Evolutionary conservation across 2,797 vertebrate genomes (phyloP).

Genomic region (Lutjanus campechanus): DNA sequence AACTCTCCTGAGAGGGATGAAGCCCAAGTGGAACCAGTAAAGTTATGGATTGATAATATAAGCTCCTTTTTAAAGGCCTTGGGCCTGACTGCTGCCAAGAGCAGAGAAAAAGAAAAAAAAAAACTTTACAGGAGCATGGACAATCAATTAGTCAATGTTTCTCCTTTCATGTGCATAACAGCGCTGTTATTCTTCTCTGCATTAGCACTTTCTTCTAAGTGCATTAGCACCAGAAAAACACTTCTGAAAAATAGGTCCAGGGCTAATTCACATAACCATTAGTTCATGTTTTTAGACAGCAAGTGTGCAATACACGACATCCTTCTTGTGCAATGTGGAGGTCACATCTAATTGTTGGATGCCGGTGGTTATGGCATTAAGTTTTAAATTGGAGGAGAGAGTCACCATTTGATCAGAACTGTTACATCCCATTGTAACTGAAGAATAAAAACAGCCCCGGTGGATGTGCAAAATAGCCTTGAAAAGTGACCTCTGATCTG

Average conservation of each 20-base stretch:
- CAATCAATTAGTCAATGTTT: conserved; percentile 66
- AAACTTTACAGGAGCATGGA: conserved; percentile 36
- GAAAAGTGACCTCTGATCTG: background rate
- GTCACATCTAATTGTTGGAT: background rate
- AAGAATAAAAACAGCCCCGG: background rate
- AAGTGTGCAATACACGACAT: background rate
- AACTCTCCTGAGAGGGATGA: no score
- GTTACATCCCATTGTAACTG: background rate
- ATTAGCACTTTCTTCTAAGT: conserved; percentile 44
- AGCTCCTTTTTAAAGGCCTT: conserved; percentile 36
- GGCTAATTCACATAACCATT: conserved; percentile 21
- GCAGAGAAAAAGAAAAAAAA: conserved; percentile 19
- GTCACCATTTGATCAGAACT: background rate
- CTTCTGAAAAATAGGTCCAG: conserved; percentile 26
- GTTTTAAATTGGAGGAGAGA: background rate
- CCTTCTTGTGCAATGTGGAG: conserved; percentile 5
- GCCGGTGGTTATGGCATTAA: background rate
- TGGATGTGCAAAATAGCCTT: conserved; percentile 9
- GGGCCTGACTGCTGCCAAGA: conserved; percentile 25
- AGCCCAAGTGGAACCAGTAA: no score
- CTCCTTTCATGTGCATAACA: conserved; percentile 59
- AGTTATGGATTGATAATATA: no score
- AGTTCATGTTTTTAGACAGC: conserved; percentile 17
- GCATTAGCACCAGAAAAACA: conserved; percentile 29
- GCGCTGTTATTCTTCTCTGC: conserved; percentile 18